These are phyloP conservation scores for Plecotus auritus DNA, from an alignment of 2,113 vertebrate genomes.

Conservation along the genomic window DNA sequence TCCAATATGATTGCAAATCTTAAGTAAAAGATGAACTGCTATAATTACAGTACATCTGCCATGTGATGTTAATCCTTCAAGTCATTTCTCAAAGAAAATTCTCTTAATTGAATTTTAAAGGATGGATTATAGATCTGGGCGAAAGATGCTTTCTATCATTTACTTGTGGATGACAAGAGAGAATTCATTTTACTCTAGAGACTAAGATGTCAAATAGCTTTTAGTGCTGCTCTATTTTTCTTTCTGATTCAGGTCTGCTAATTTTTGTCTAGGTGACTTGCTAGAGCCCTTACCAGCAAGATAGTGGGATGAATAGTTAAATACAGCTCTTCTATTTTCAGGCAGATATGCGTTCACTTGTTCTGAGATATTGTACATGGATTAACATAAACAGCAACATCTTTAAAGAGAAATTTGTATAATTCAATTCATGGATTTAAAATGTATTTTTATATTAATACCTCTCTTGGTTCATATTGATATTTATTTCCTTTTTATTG, in stretches of 20 bases:
- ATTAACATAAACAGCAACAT: neutral
- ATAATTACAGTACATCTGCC: neutral
- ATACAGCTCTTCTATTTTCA: neutral
- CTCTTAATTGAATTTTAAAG: neutral
- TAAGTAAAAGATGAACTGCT: neutral
- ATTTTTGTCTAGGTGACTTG: neutral
- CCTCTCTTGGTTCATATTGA: neutral
- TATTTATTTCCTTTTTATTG: neutral
- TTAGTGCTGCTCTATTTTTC: neutral
- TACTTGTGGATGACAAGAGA: neutral
- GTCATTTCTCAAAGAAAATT: slow-evolving; percentile 1
- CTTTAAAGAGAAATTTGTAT: neutral
- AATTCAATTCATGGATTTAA: neutral
- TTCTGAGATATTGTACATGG: neutral
- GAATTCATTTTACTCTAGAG: neutral
- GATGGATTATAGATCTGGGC: neutral
- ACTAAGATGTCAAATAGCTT: neutral
- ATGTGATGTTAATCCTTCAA: neutral
- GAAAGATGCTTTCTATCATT: neutral
- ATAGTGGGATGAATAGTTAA: neutral
- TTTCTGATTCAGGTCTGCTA: neutral
- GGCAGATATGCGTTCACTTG: neutral
- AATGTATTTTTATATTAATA: slow-evolving; percentile 3
- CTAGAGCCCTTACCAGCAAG: neutral
- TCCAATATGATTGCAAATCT: neutral